Evolutionary conservation across 1,140 invertebrate species (phyloP).

Genomic region (Pectinophora gossypiella): DNA sequence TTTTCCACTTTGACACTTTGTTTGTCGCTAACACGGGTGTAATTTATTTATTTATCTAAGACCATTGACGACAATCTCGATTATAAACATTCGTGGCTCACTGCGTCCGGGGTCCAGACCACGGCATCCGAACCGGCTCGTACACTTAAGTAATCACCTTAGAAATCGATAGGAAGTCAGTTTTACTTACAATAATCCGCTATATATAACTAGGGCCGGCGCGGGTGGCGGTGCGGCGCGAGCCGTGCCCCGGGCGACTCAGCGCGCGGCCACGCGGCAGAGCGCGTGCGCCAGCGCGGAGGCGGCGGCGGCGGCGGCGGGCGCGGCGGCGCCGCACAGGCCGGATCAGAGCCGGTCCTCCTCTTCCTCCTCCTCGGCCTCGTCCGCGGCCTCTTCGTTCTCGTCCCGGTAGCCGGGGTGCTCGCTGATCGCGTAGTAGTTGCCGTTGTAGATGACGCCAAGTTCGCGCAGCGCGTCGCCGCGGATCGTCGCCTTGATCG

Average conservation of each 20-base stretch:
- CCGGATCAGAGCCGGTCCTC: slow-evolving; percentile 85
- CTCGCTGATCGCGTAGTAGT: slow-evolving; percentile 96
- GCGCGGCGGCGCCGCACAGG: slow-evolving; percentile 67
- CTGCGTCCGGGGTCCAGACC: slow-evolving; percentile 8
- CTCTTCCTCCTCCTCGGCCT: slow-evolving; percentile 87
- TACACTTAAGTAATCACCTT: slow-evolving; percentile 49
- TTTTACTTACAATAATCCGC: slow-evolving; percentile 64
- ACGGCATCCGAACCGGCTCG: slow-evolving; percentile 9
- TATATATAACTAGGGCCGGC: slow-evolving; percentile 59
- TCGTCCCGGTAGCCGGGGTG: slow-evolving; percentile 94
- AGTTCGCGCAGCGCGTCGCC: slow-evolving; percentile 92
- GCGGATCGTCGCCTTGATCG: slow-evolving; percentile 93
- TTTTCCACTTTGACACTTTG: too few species aligned
- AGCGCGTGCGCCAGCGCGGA: slow-evolving; percentile 61
- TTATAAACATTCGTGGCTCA: slow-evolving; percentile 40
- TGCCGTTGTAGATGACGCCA: slow-evolving; percentile 95
- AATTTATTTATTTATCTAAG: slow-evolving; percentile 53
- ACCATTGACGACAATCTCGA: slow-evolving; percentile 46
- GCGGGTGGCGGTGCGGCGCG: too few species aligned
- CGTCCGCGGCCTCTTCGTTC: slow-evolving; percentile 87
- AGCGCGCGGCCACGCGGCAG: slow-evolving; percentile 64
- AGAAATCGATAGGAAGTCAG: slow-evolving; percentile 69
- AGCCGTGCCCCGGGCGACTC: slow-evolving; percentile 27
- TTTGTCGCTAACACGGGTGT: slow-evolving; percentile 42
- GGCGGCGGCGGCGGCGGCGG: slow-evolving; percentile 67